Base-by-base conservation (phyloP, 2,113 vertebrate species). In the Meleagris gallopavo region DNA sequence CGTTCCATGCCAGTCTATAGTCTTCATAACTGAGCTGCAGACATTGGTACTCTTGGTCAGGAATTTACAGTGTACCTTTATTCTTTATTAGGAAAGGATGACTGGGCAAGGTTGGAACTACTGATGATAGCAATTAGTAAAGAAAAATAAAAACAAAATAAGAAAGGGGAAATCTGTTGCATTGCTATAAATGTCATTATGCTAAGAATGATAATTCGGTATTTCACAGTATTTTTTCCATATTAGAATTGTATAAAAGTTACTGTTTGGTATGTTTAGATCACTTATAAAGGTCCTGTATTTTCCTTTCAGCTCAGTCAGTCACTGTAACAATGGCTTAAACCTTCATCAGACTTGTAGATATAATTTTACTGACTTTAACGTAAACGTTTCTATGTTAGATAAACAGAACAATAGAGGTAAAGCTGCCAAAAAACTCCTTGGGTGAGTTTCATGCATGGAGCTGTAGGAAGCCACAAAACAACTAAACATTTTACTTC, bases 271-370 rank as follows among this genome's bases (percentile, higher is more conserved):
- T 30, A 13, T 32, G 40, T 60, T 82, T 24, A 76, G 29, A 55
- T 36, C 9, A 13, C 34, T 87, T 79, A 48, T 29, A 86, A 86
- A 21, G 11, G 9, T 41, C 12, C 13, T 24, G 6, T 40, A 32
- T 50, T 91, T 84, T 89, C 30, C 32, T 86, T 88, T 86, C 72
- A 86, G 30, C 16, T 83, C 40, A 70, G 20, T 13, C 9, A 18
- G 32, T 55, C 34, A 66, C 19, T 66, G 1, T 54, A 58, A 65
- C 16, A 86, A 77, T 29, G 30, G 9, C 13, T 38, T 70, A 74
- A 90, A 71, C 1, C 40, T 88, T 17, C 0, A 0, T 48, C 82
- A 41, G 7, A 30, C 0, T 3, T 73, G 19, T 17, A 66, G 11
- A 58, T 4, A 30, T 16, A 76, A 62, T 54, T 82, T 90, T 24